Conservation (phyloP, 2,797 vertebrate species). For the Enteromius trimaculatus region DNA sequence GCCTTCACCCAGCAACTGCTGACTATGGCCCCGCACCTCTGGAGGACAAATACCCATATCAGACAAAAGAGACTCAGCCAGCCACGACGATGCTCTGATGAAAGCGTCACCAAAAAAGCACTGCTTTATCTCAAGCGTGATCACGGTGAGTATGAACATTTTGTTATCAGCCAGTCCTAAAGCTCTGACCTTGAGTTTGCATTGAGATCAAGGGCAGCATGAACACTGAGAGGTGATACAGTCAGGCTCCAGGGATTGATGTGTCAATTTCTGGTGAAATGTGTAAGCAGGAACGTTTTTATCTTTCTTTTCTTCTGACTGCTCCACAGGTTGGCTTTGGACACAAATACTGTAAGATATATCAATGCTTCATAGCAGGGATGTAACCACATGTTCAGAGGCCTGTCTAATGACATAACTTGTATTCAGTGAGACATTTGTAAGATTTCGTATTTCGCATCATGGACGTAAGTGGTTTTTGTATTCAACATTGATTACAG, state of each 20-base stretch:
- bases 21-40: conserved; percentile 12
- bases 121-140: conserved; percentile 10
- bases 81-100: conserved; percentile 27
- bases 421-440: not conserved
- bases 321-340: conserved; percentile 3
- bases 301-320: not conserved
- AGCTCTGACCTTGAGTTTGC: conserved; percentile 44
- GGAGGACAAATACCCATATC: conserved; percentile 42
- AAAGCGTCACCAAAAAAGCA: conserved; percentile 16
- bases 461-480: not conserved
- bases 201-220: conserved; percentile 16
- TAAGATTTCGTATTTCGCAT: not conserved
- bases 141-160: conserved; percentile 23
- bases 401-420: not conserved
- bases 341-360: not conserved
- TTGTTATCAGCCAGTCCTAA: conserved; percentile 7
- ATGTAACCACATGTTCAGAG: not conserved
- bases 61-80: conserved; percentile 30
- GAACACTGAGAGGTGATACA: conserved; percentile 15
- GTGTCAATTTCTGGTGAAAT: conserved; percentile 14
- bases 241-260: not conserved
- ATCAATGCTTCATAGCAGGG: conserved; percentile 1
- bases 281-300: not conserved
- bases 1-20: conserved; percentile 28
- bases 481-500: not conserved